A percentile compares a stretch with the other conserved stretches of the same genome.
Conservation (phyloP, 1,140 invertebrate genomes). For the Eriosoma lanigerum region DNA sequence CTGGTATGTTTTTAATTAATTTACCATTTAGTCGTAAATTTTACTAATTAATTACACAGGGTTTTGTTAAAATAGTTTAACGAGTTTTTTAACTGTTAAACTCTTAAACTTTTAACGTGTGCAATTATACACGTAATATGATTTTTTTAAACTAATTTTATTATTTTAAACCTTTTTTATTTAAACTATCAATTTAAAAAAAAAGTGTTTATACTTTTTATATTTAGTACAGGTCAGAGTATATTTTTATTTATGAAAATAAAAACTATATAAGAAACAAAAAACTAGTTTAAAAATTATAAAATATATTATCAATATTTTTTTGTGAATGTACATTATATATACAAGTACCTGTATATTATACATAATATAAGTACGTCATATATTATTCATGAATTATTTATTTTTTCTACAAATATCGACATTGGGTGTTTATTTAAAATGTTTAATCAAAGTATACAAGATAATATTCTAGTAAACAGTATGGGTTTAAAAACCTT, state of each 20-base stretch:
- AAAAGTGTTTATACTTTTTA: no score
- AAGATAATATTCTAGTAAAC: no score
- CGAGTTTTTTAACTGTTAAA: not conserved
- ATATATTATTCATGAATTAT: not conserved
- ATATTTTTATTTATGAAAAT: not conserved
- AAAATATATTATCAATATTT: not conserved
- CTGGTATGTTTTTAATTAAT: no score
- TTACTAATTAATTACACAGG: not conserved
- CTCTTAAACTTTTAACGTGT: no score
- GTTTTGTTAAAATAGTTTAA: slow-evolving; percentile 16
- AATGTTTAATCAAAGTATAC: not conserved
- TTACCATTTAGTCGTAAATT: slow-evolving; percentile 4
- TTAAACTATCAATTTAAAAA: slow-evolving; percentile 29
- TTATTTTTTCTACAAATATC: not conserved
- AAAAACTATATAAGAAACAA: slow-evolving; percentile 3
- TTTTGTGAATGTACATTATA: no score
- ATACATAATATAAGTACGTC: not conserved
- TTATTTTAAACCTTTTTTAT: slow-evolving; percentile 20
- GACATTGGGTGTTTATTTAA: not conserved
- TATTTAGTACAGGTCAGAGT: not conserved
- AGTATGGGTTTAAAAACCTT: no score
- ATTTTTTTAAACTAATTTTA: no score
- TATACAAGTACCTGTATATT: no score
- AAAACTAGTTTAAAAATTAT: not conserved
- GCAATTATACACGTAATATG: no score